Conservation (phyloP, 2,797 vertebrate species). For the Tolypeutes matacus region DNA sequence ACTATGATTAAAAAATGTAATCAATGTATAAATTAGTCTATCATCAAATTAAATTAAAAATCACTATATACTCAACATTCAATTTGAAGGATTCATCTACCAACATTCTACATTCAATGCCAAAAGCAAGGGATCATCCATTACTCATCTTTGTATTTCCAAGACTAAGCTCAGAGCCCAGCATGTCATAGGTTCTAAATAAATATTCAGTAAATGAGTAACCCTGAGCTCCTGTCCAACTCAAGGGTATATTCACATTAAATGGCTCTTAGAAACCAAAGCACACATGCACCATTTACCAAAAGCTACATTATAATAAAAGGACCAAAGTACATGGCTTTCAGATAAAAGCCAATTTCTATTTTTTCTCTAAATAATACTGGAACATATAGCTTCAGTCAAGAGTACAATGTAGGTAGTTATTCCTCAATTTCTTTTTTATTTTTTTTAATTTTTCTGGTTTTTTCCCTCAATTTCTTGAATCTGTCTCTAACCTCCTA, state of each 20-base stretch:
- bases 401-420: neutral
- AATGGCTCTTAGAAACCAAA: conserved; percentile 1
- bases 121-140: neutral
- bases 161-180: neutral
- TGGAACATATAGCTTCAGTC: neutral
- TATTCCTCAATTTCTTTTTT: neutral
- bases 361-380: conserved; percentile 42
- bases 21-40: neutral
- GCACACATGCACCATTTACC: neutral
- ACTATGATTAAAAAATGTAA: neutral
- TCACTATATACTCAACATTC: neutral
- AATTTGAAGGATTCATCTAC: neutral
- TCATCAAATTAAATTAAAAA: conserved; percentile 38
- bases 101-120: neutral
- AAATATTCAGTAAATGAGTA: neutral
- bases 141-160: neutral
- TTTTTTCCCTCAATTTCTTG: too few relatives aligned
- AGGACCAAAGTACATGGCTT: neutral
- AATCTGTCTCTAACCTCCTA: neutral
- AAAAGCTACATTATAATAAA: neutral
- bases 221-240: neutral
- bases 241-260: neutral
- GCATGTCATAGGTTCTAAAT: neutral
- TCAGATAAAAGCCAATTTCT: conserved; percentile 7
- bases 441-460: too few relatives aligned